A percentile compares a stretch with the other conserved stretches of the same genome.
Evolutionary conservation across 2,797 vertebrate genomes (phyloP).

Genomic region (Platyrinchus mystaceus): DNA sequence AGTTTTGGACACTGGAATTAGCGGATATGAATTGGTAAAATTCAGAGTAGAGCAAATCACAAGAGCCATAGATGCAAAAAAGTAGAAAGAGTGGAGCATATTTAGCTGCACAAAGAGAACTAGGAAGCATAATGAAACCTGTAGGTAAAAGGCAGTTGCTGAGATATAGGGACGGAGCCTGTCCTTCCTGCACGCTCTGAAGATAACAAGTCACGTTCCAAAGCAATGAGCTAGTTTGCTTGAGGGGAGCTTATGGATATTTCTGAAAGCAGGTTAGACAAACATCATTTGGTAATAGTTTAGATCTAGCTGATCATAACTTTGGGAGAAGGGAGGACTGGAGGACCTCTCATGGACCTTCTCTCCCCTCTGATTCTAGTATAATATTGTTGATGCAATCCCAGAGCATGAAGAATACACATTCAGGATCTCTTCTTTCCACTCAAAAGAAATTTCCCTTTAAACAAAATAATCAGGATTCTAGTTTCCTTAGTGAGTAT

Average conservation of each 20-base stretch:
- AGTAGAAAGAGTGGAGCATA: not conserved
- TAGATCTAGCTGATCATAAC: not conserved
- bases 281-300: not conserved
- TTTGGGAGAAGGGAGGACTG: not conserved
- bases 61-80: not conserved
- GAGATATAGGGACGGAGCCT: not conserved
- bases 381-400: not conserved
- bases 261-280: conserved; percentile 4
- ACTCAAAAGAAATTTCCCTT: not conserved
- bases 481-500: not conserved
- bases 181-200: not conserved
- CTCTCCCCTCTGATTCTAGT: not conserved
- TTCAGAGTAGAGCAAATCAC: not conserved
- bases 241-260: not conserved
- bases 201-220: not conserved
- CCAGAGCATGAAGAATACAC: not conserved
- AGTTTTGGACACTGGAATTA: not conserved
- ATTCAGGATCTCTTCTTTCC: not conserved
- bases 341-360: not conserved
- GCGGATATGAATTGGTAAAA: not conserved
- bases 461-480: not conserved
- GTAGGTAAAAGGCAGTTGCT: not conserved
- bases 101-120: not conserved
- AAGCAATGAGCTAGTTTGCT: not conserved
- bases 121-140: not conserved